Base-by-base conservation (phyloP, 2,113 vertebrate species). In the Tonatia bakeri region DNA sequence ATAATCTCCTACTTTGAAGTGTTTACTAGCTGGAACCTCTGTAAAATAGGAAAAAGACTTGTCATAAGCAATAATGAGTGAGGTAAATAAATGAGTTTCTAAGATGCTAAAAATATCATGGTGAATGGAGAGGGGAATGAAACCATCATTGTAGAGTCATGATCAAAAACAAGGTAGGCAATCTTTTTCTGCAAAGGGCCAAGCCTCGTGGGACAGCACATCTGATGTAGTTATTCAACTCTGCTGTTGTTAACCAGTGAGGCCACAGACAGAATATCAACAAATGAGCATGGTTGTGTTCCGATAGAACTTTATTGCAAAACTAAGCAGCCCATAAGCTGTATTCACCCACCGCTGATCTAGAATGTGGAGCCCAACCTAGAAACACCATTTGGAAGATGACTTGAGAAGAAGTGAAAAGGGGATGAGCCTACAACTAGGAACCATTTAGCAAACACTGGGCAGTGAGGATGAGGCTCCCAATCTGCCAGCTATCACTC, bases 351-450 rank as follows among this genome's bases (percentile, higher is more conserved):
- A 96, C 17, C n/a, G 28, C 38, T 47, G 22, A 72, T 73, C 52
- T 77, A 40, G 81, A 90, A 94, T 54, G 28, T 24, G 38, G 36
- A 76, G 50, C 52, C 73, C 52, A 69, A 73, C 45, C 19, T 43
- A 83, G 81, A 76, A 97, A 70, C 47, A 91, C 80, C 77, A 94
- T 54, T 79, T 87, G 45, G 80, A 92, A 52, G 33, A 65, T 64
- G 56, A 70, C 45, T 43, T 92, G 40, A 73, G 26, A 43, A 40
- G 22, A 1, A 80, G 33, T 54, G 36, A 95, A 88, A 69, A 43
- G 17, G 20, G 17, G 69, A 65, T 87, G 19, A 79, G 11, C 43
- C n/a, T 83, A 88, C 16, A 72, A 76, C 94, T 16, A 73, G 40
- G 73, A 96, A 50, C 67, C 65, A 45, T 90, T 77, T 79, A 73